Evolutionary conservation across 2,113 vertebrate genomes (phyloP).

Genomic region (Neolamprologus modestus): DNA sequence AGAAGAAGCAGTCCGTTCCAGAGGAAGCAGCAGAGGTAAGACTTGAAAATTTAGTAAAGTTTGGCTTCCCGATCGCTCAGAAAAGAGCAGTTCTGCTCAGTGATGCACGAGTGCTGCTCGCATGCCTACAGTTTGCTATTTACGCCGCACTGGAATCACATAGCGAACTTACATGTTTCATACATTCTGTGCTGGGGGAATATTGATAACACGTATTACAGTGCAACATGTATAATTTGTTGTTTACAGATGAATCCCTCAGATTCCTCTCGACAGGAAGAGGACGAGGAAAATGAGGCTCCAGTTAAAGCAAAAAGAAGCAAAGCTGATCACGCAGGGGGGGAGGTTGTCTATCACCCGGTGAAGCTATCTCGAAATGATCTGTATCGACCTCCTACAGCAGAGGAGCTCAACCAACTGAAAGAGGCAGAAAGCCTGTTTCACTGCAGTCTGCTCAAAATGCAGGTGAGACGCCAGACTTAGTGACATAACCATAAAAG

Average conservation of each 20-base stretch:
- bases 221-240: not conserved
- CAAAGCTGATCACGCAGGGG: not conserved
- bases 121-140: not conserved
- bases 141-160: not conserved
- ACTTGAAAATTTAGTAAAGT: not conserved
- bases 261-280: not conserved
- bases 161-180: not conserved
- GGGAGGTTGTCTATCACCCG: slow-evolving; percentile 56
- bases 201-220: not conserved
- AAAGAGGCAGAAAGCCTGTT: slow-evolving; percentile 91
- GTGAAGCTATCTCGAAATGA: slow-evolving; percentile 80
- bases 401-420: slow-evolving; percentile 85
- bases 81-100: not conserved
- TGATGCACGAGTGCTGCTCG: not conserved
- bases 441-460: slow-evolving; percentile 87
- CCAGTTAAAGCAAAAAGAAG: slow-evolving; percentile 41
- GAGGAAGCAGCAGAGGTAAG: slow-evolving; percentile 24
- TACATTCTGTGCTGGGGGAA: not conserved
- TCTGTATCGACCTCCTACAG: slow-evolving; percentile 85
- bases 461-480: slow-evolving; percentile 78
- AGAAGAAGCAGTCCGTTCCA: not conserved
- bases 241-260: slow-evolving; percentile 29
- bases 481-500: not conserved
- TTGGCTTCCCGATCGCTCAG: not conserved
- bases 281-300: not conserved